Conservation (phyloP, 2,888 invertebrate genomes). For the Myopa tessellatipennis region DNA sequence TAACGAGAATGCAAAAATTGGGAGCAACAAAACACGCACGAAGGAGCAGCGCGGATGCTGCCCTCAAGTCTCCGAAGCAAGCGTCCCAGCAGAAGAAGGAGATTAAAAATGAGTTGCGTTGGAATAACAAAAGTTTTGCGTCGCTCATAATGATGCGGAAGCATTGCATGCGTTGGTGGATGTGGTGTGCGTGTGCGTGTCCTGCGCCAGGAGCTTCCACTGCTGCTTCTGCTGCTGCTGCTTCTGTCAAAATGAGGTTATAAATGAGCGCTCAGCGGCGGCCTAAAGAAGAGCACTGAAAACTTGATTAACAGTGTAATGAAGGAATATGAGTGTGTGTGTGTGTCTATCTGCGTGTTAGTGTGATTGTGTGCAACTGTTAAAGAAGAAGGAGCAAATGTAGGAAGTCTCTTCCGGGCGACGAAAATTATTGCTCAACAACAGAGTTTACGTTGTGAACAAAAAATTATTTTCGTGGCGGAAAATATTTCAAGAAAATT, state of each 20-base stretch:
- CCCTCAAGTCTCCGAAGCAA: not conserved
- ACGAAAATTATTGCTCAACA: conserved; percentile 34
- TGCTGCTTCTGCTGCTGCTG: conserved; percentile 7
- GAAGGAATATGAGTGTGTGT: not conserved
- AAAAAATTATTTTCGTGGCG: conserved; percentile 27
- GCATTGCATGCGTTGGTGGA: not conserved
- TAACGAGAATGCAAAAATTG: not conserved
- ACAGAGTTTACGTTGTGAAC: conserved; percentile 32
- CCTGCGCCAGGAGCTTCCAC: not conserved
- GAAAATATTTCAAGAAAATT: conserved; percentile 11
- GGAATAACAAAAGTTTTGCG: conserved; percentile 24
- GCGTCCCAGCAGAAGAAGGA: not conserved
- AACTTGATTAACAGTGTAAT: conserved; percentile 38
- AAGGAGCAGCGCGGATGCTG: not conserved
- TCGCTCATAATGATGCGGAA: conserved; percentile 16
- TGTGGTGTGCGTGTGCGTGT: not conserved
- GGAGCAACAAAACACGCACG: not conserved
- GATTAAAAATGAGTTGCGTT: conserved; percentile 27
- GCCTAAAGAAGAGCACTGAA: conserved; percentile 19
- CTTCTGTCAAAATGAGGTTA: conserved; percentile 37
- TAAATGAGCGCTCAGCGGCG: conserved; percentile 32
- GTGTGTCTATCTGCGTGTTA: not conserved
- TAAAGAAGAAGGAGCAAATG: not conserved
- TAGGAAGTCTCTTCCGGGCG: not conserved
- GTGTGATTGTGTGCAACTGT: not conserved